Conservation (phyloP, 2,113 vertebrate species). For the Aviceda subcristata region DNA sequence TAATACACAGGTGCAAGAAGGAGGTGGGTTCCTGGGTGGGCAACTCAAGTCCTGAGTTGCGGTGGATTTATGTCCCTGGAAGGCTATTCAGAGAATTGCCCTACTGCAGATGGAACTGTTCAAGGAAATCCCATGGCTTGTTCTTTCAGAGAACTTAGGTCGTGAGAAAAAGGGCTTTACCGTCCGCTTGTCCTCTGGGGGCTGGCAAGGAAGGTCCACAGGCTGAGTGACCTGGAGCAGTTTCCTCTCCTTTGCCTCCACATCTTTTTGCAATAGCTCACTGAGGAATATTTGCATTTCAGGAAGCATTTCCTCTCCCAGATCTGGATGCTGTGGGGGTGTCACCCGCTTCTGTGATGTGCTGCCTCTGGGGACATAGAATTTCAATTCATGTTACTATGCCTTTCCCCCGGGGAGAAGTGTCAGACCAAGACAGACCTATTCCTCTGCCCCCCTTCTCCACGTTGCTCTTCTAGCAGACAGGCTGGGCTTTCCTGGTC, state of each 20-base stretch:
- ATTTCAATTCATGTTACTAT: not conserved
- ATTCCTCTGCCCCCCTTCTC: not conserved
- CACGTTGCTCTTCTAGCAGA: not conserved
- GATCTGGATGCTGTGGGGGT: not conserved
- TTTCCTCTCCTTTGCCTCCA: not conserved
- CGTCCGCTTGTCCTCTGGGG: not conserved
- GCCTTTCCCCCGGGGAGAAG: not conserved
- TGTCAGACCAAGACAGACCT: not conserved
- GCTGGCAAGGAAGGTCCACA: not conserved
- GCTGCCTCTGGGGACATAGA: not conserved
- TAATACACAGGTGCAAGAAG: not conserved
- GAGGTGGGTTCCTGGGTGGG: not conserved
- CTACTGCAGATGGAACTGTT: not conserved
- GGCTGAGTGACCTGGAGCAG: not conserved
- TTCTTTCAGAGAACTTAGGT: not conserved
- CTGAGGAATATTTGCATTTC: not conserved
- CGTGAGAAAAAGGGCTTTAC: not conserved
- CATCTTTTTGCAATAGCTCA: not conserved
- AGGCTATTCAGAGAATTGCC: not conserved
- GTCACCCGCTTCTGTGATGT: not conserved
- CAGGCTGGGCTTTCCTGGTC: not conserved
- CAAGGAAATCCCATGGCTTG: not conserved
- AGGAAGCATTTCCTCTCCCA: not conserved
- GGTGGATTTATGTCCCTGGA: not conserved
- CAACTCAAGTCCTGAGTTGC: not conserved